These are phyloP conservation scores for Drosophila nr. fundita DNA, from an alignment of 2,888 invertebrate genomes.

Conservation along the genomic window DNA sequence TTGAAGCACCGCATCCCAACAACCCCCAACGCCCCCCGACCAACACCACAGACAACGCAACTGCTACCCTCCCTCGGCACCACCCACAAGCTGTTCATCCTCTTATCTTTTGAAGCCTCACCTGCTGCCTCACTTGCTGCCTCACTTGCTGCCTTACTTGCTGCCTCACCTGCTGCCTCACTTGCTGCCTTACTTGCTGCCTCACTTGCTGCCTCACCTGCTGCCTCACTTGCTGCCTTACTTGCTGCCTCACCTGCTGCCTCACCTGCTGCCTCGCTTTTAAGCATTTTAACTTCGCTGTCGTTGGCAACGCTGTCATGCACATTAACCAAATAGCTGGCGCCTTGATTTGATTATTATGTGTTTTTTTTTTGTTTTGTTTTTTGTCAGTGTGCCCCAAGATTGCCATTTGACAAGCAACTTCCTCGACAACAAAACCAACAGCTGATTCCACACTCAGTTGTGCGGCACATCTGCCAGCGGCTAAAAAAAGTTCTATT, in stretches of 20 bases:
- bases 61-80: background rate
- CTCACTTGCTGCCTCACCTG: background rate
- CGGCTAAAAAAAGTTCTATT: conserved; percentile 29
- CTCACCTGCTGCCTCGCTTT: conserved; percentile 57
- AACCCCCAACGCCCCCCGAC: background rate
- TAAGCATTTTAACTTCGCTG: conserved; percentile 67
- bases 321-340: conserved; percentile 80
- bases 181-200: conserved; percentile 34
- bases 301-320: conserved; percentile 35
- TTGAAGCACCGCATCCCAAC: conserved; percentile 19
- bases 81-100: background rate
- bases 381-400: conserved; percentile 34
- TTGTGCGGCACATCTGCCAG: conserved; percentile 21
- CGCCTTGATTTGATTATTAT: conserved; percentile 79
- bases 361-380: conserved; percentile 26
- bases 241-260: background rate
- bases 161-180: conserved; percentile 1
- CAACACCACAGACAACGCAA: background rate
- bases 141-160: background rate
- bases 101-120: conserved; percentile 8
- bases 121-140: conserved; percentile 11
- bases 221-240: conserved; percentile 4
- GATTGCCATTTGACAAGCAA: conserved; percentile 74
- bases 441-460: conserved; percentile 30
- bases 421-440: conserved; percentile 56